Conservation (phyloP, 2,113 vertebrate species). For the Bos javanicus region DNA sequence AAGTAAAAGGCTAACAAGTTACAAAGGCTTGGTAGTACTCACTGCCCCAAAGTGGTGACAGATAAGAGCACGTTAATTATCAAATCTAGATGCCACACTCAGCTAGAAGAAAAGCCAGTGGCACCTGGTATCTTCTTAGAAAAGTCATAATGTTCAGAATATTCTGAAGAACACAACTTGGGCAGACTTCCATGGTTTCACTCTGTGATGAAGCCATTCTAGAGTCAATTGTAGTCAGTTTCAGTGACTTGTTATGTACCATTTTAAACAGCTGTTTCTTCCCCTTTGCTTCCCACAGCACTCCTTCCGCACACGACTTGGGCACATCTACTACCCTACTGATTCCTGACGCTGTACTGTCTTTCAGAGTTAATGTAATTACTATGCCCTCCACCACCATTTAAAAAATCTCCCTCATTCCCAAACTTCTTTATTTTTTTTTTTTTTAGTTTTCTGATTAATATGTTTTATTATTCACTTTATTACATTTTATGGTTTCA, state of each 20-base stretch:
- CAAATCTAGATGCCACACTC: neutral
- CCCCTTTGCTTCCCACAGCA: neutral
- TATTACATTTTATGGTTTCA: neutral
- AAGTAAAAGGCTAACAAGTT: neutral
- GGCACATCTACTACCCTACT: neutral
- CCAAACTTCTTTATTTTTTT: neutral
- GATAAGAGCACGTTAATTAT: neutral
- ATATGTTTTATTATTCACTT: neutral
- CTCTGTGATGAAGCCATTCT: neutral
- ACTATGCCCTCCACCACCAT: neutral
- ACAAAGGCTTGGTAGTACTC: neutral
- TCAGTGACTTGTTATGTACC: neutral
- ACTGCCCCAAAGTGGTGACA: neutral
- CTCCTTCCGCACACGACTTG: neutral
- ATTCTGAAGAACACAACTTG: neutral
- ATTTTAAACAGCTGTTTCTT: neutral
- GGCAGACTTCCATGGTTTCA: neutral
- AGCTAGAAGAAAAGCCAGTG: neutral
- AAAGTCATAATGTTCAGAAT: neutral
- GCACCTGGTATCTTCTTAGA: neutral
- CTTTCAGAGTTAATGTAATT: neutral
- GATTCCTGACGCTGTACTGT: neutral
- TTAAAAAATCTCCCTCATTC: neutral
- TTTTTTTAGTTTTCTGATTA: neutral
- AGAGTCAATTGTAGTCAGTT: rapidly evolving